Evolutionary conservation across 2,888 invertebrate genomes (phyloP), one percentile per base, ranked within the genome.

Genomic region (Eupithecia subfuscata): DNA sequence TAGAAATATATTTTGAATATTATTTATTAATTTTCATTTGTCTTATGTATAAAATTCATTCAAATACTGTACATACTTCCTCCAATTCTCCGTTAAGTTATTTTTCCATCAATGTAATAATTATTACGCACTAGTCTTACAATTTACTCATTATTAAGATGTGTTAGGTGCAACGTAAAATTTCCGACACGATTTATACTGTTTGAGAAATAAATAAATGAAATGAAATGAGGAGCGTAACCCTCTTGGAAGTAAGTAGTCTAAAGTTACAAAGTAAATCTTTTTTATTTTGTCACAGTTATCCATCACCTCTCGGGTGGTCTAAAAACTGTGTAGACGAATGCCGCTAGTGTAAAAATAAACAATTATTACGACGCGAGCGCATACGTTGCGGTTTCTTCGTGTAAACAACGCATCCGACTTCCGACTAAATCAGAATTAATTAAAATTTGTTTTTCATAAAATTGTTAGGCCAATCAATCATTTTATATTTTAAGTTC

Each of bases 371-470:
- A 90, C 90, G 81, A 82, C 83, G 83, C 85, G 78, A 79, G 86
- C 88, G 89, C 88, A 87, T 87, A 85, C 84, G 88, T 89, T 92
- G 93, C 89, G 94, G 94, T 94, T 68, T 87, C 85, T 83, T 86
- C 85, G 80, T 82, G 87, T 92, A 94, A 94, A 94, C 94, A 94
- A 84, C 82, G 90, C 92, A 89, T 92, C 93, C 93, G 85, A 90
- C 91, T 93, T 92, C 92, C 93, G 89, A 91, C 86, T 79, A 80
- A 86, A 86, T 87, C 85, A 82, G 73, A 75, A 74, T 71, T 74
- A 75, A 67, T 67, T 75, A 70, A 75, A 75, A 56, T 74, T 68
- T 68, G 43, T 43, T 68, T 25, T 68, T 68, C 12, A 68, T 68
- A 45, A 40, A 67, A 67, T 60, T 12, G 12, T 56, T 56, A 56